These are phyloP conservation scores for Brachirus orientalis DNA, from an alignment of 2,113 vertebrate genomes.

Conservation along the genomic window DNA sequence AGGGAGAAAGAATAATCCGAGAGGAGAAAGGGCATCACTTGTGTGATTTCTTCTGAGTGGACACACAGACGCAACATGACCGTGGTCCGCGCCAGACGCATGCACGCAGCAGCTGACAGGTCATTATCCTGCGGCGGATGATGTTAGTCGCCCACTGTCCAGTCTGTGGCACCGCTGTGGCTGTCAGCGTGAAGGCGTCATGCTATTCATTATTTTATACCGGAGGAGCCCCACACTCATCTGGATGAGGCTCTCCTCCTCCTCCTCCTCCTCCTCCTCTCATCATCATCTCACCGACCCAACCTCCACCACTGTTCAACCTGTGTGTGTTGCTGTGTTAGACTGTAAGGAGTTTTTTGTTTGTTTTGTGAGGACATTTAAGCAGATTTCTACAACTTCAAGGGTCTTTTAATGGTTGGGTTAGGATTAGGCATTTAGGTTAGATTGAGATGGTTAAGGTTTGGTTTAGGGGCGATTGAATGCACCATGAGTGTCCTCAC, in stretches of 20 bases:
- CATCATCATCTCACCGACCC: slow-evolving; percentile 3
- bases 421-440: too few species aligned
- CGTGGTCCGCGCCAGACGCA: slow-evolving; percentile 31
- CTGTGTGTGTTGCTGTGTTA: too few species aligned
- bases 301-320: slow-evolving; percentile 3
- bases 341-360: too few species aligned
- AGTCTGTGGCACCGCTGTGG: neutral
- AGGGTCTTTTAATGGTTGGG: too few species aligned
- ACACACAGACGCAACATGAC: slow-evolving; percentile 22
- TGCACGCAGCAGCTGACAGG: slow-evolving; percentile 49
- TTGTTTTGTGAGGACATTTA: too few species aligned
- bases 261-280: neutral
- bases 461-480: too few species aligned
- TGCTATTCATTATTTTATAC: slow-evolving; percentile 18
- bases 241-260: slow-evolving; percentile 32
- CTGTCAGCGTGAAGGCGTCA: neutral
- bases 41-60: slow-evolving; percentile 37
- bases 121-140: slow-evolving; percentile 33
- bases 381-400: too few species aligned
- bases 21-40: slow-evolving; percentile 22
- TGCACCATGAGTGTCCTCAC: too few species aligned
- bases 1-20: slow-evolving; percentile 7
- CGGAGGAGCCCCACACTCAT: slow-evolving; percentile 8
- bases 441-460: too few species aligned
- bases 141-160: neutral